Conservation (phyloP, 1,140 invertebrate genomes). For the Trinorchestia longiramus region DNA sequence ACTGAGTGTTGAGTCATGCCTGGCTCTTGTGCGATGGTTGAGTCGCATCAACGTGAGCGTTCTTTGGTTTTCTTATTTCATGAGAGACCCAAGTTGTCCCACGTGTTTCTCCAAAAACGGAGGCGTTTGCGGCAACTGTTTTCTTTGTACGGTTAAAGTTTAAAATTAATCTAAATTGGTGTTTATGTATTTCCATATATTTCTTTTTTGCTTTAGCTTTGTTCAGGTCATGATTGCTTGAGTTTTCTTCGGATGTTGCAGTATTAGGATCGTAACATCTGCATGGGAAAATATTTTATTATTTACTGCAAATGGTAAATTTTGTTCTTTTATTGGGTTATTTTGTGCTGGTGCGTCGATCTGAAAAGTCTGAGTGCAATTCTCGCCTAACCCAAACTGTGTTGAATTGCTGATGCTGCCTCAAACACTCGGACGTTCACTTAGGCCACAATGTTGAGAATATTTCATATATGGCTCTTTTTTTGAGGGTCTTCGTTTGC, state of each 20-base stretch:
- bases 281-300: not conserved
- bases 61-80: not conserved
- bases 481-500: not conserved
- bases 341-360: not conserved
- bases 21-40: not conserved
- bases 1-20: not conserved
- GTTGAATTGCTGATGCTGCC: not conserved
- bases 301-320: not conserved
- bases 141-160: not conserved
- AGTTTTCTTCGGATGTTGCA: not conserved
- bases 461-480: not conserved
- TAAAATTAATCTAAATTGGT: not conserved
- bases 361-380: not conserved
- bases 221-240: not conserved
- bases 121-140: not conserved
- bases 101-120: not conserved
- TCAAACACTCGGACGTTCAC: not conserved
- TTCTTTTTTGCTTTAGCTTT: not conserved
- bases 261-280: not conserved
- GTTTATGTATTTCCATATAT: not conserved
- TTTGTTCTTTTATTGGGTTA: not conserved
- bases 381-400: not conserved
- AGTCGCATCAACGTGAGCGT: not conserved
- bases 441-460: not conserved
- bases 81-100: not conserved